These are phyloP conservation scores for Mamestra brassicae DNA, from an alignment of 2,888 invertebrate genomes.

Conservation along the genomic window DNA sequence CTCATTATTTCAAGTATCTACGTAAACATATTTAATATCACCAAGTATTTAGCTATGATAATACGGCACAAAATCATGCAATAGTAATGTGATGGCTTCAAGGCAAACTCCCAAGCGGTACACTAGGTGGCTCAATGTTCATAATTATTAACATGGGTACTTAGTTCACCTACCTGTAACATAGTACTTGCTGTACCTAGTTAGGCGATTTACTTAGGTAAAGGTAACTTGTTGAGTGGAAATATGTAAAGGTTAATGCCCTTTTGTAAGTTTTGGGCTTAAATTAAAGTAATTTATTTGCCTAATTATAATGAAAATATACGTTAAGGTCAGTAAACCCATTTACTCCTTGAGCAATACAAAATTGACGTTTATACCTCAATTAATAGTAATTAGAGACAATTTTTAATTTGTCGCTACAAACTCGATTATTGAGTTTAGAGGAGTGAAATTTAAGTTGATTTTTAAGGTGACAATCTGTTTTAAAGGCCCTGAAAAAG, in stretches of 20 bases:
- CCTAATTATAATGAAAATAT: conserved; percentile 20
- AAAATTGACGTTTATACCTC: not conserved
- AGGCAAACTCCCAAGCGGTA: conserved; percentile 1
- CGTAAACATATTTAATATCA: not conserved
- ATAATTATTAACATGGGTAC: conserved; percentile 17
- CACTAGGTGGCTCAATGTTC: conserved; percentile 8
- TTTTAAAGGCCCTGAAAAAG: no score
- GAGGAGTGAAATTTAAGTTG: no score
- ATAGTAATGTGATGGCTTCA: conserved; percentile 6
- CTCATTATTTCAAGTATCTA: not conserved
- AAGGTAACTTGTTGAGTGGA: conserved; percentile 18
- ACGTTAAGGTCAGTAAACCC: not conserved
- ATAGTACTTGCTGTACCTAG: not conserved
- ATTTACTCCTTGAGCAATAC: not conserved
- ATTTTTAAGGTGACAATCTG: no score
- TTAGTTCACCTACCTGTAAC: not conserved
- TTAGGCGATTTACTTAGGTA: not conserved
- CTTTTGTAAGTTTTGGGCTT: conserved; percentile 16
- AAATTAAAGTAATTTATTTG: conserved; percentile 19
- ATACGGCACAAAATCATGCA: conserved; percentile 3
- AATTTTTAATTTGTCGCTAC: no score
- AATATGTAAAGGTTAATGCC: not conserved
- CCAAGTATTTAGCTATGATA: conserved; percentile 23
- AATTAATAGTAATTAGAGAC: no score
- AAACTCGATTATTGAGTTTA: no score